Conservation (phyloP, 2,797 vertebrate genomes). For the Artibeus jamaicensis region DNA sequence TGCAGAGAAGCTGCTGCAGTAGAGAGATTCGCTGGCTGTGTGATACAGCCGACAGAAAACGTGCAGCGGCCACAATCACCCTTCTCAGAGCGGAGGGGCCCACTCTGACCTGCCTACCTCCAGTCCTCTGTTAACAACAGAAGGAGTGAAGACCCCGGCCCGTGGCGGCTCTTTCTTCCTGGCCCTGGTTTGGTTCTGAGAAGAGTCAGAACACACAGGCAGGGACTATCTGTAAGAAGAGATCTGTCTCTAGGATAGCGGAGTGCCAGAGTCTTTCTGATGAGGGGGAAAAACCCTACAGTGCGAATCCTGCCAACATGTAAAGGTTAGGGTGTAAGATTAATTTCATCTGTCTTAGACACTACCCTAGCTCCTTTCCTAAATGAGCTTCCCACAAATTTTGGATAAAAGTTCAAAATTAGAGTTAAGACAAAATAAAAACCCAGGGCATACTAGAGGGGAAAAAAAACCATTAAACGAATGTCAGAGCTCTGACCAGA, state of each 20-base stretch:
- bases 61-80: too few relatives aligned
- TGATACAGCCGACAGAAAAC: not conserved
- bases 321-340: not conserved
- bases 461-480: not conserved
- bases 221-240: not conserved
- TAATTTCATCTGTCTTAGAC: not conserved
- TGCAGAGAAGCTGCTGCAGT: too few relatives aligned
- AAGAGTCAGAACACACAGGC: not conserved
- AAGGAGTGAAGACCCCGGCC: not conserved
- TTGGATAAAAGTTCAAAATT: conserved; percentile 1
- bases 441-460: not conserved
- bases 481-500: not conserved
- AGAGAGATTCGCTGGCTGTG: not conserved
- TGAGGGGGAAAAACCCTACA: not conserved
- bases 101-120: not conserved
- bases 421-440: not conserved
- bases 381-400: not conserved
- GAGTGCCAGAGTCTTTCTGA: not conserved
- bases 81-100: not conserved
- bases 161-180: not conserved
- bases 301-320: not conserved
- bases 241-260: not conserved
- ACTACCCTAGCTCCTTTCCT: not conserved
- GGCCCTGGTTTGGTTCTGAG: not conserved
- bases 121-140: not conserved